Evolutionary conservation across 2,888 invertebrate genomes (phyloP).

Genomic region (Dorcus parallelipipedus): DNA sequence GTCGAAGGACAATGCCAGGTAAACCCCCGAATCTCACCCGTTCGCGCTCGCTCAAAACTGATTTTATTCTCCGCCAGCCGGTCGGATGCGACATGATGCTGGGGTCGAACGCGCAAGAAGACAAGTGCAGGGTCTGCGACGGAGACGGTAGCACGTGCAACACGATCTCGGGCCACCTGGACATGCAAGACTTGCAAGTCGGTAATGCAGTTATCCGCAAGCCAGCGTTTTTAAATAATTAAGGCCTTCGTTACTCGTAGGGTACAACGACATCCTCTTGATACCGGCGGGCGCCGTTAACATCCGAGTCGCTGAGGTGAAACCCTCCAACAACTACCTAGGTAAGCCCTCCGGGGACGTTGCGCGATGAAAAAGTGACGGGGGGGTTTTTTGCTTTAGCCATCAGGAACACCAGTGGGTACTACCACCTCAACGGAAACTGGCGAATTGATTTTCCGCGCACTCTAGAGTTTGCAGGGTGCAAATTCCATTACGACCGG

Average conservation of each 20-base stretch:
- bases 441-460: conserved; percentile 91
- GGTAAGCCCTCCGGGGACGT: conserved; percentile 53
- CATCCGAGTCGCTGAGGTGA: conserved; percentile 74
- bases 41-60: neutral
- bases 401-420: conserved; percentile 74
- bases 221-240: conserved; percentile 2
- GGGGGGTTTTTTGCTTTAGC: conserved; percentile 54
- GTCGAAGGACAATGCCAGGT: conserved; percentile 93
- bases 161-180: conserved; percentile 69
- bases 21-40: conserved; percentile 27
- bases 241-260: conserved; percentile 48
- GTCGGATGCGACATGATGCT: conserved; percentile 95
- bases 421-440: conserved; percentile 91
- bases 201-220: conserved; percentile 52
- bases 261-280: conserved; percentile 88
- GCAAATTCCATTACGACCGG: conserved; percentile 84
- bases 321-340: conserved; percentile 85
- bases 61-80: conserved; percentile 52
- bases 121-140: conserved; percentile 89
- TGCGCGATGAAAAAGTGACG: neutral
- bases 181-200: conserved; percentile 68
- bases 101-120: conserved; percentile 81
- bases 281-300: conserved; percentile 93
- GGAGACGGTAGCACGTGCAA: conserved; percentile 87
- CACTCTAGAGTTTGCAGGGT: conserved; percentile 74